These are phyloP conservation scores for Anastrepha obliqua DNA, from an alignment of 1,140 invertebrate genomes.

Conservation along the genomic window DNA sequence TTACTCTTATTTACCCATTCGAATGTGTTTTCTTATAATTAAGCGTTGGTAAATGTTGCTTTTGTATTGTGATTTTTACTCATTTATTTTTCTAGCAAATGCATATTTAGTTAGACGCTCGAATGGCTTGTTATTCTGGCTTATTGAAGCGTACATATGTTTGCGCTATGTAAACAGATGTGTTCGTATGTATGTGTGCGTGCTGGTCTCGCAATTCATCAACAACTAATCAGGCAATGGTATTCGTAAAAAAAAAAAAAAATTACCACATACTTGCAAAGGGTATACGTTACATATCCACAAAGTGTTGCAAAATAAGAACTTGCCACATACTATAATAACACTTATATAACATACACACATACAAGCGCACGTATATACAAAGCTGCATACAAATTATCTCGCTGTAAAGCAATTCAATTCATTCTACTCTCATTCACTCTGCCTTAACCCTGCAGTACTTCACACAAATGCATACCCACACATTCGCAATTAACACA, in stretches of 20 bases:
- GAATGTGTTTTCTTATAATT: slow-evolving; percentile 29
- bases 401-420: too few relatives aligned
- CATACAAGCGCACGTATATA: neutral
- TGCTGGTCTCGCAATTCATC: slow-evolving; percentile 28
- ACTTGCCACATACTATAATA: neutral
- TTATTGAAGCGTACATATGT: slow-evolving; percentile 23
- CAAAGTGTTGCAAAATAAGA: neutral
- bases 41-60: slow-evolving; percentile 7
- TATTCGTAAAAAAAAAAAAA: neutral
- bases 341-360: neutral
- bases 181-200: neutral
- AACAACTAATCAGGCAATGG: slow-evolving; percentile 43
- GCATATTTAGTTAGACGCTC: slow-evolving; percentile 35
- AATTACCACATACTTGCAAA: neutral
- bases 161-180: neutral
- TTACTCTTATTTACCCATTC: neutral
- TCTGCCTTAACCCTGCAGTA: too few relatives aligned
- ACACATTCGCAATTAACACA: too few relatives aligned
- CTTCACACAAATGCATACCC: too few relatives aligned
- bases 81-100: slow-evolving; percentile 35
- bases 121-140: slow-evolving; percentile 46
- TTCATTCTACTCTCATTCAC: too few relatives aligned
- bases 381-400: neutral
- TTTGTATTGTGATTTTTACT: neutral
- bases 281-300: neutral